These are phyloP conservation scores for Ganaspis sp. DNA, from an alignment of 1,140 invertebrate genomes.

Conservation along the genomic window DNA sequence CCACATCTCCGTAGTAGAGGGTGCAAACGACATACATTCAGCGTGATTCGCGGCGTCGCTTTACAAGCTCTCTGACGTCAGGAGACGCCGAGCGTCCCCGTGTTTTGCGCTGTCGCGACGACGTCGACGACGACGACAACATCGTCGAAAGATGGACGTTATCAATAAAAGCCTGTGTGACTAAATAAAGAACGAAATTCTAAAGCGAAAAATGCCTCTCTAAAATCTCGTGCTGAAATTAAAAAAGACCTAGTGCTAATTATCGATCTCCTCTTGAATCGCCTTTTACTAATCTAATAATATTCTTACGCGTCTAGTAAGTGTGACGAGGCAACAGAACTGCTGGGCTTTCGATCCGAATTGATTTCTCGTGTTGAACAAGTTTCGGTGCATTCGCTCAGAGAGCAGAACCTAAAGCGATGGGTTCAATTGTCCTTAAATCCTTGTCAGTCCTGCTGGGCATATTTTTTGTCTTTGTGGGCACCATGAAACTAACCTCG, in stretches of 20 bases:
- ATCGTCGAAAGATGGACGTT: constrained; percentile 45
- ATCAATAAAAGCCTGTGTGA: constrained; percentile 17
- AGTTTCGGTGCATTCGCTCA: background rate
- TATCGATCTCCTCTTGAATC: constrained; percentile 4
- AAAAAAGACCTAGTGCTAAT: background rate
- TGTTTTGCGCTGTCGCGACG: constrained; percentile 48
- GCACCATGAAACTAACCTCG: constrained; percentile 93
- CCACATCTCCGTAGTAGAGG: background rate
- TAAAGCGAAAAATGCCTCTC: background rate
- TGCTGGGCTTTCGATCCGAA: constrained; percentile 20
- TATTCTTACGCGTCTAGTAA: constrained; percentile 20
- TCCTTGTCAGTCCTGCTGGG: constrained; percentile 94
- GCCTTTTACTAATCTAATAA: constrained; percentile 18
- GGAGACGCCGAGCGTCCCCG: constrained; percentile 38
- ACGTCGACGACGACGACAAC: constrained; percentile 26
- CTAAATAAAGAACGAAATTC: background rate
- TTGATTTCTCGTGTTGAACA: constrained; percentile 11
- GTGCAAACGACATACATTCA: background rate
- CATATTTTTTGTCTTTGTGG: constrained; percentile 96
- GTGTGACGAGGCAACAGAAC: constrained; percentile 24
- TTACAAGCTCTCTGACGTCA: constrained; percentile 36
- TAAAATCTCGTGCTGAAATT: background rate
- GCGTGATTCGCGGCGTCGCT: background rate
- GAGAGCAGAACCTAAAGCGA: constrained; percentile 49
- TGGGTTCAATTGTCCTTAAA: constrained; percentile 89